A percentile compares a stretch with the other conserved stretches of the same genome.
Conservation (phyloP, 2,888 invertebrate genomes). For the Oligia strigilis region DNA sequence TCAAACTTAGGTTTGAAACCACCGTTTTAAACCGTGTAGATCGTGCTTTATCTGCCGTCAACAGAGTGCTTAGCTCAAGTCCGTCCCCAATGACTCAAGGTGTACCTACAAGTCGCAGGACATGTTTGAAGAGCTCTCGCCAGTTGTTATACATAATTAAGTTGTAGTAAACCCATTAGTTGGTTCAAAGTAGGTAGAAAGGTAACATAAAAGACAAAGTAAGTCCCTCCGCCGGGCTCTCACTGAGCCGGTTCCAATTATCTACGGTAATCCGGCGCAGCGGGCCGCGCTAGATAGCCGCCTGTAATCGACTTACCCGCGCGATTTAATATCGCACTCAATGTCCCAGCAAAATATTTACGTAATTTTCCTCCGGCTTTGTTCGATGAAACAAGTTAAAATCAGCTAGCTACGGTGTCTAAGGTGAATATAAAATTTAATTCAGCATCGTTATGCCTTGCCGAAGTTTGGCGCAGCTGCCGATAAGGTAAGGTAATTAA, state of each 20-base stretch:
- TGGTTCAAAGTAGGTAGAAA: slow-evolving; percentile 55
- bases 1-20: too few species aligned
- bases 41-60: slow-evolving; percentile 8
- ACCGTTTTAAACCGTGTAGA: too few species aligned
- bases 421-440: slow-evolving; percentile 54
- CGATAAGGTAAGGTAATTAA: slow-evolving; percentile 43
- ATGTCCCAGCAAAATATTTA: slow-evolving; percentile 83
- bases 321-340: slow-evolving; percentile 84
- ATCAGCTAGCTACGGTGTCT: slow-evolving; percentile 49
- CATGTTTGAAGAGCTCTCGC: slow-evolving; percentile 50
- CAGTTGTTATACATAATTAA: slow-evolving; percentile 58
- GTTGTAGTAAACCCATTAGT: slow-evolving; percentile 64
- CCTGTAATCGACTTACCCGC: slow-evolving; percentile 82
- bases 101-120: slow-evolving; percentile 27
- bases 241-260: slow-evolving; percentile 78
- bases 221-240: slow-evolving; percentile 64
- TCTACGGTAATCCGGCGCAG: slow-evolving; percentile 79
- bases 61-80: slow-evolving; percentile 18
- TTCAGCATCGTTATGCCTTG: slow-evolving; percentile 41
- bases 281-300: slow-evolving; percentile 76
- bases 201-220: slow-evolving; percentile 65
- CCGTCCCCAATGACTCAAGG: slow-evolving; percentile 36
- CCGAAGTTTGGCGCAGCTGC: slow-evolving; percentile 47
- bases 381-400: slow-evolving; percentile 65
- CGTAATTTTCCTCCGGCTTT: slow-evolving; percentile 76